Evolutionary conservation across 2,113 vertebrate genomes (phyloP), one percentile per base, ranked within the genome.

Genomic region (Corythoichthys intestinalis): DNA sequence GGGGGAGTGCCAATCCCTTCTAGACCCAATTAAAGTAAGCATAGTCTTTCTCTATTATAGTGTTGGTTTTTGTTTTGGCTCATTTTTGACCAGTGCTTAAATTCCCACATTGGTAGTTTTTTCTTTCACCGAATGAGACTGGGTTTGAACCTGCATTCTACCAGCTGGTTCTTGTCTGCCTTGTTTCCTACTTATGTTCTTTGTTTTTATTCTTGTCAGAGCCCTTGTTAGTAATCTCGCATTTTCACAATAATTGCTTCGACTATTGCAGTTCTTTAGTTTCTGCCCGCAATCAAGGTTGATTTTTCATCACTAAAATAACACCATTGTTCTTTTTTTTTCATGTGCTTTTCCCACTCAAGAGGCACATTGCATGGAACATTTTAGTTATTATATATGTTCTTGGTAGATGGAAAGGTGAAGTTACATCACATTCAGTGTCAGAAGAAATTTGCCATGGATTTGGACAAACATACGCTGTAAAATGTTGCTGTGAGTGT

Each of bases 401-500:
- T 63, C n/a, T 46, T 6, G 60, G 44, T 63, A 46, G 37, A 63
- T 12, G 20, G 6, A 10, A 5, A 62, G n/a, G n/a, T 62, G 61
- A 47, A 28, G 41, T 48, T 48, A 3, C n/a, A 63, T 34, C 44
- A 34, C 12, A 10, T 47, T 34, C 12, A 58, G 5, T 14, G 12
- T 57, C 10, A 15, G 6, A 37, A 2, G 20, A 34, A 62, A 44
- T 15, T 41, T 20, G 39, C 59, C 59, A 44, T 11, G 9, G 28
- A 61, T 61, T 61, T 10, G 39, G 8, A n/a, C 38, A 44, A 61
- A 28, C 20, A 28, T 63, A 2, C 57, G 15, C 39, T 1, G 5
- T 1, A 20, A 66, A 79, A 80, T 63, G 56, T 77, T 59, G 58
- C 35, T 53, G 6, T 41, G 37, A 72, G 56, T 64, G 39, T 50